Base-by-base conservation (phyloP, 2,797 vertebrate species). In the Notolabrus celidotus region DNA sequence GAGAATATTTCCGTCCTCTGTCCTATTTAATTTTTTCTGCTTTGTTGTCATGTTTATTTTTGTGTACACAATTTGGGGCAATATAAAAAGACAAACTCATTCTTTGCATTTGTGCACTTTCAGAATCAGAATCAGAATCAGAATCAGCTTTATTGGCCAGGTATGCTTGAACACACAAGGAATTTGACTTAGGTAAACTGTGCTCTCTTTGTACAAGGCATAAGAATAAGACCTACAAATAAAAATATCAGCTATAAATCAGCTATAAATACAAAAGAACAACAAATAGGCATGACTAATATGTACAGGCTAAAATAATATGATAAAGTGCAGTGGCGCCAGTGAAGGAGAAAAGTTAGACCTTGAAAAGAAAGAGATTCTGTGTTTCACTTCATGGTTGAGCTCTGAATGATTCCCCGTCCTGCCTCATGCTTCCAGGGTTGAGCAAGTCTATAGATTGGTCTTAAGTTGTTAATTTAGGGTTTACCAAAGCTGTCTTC, bases 401-500 rank as follows among this genome's bases (percentile, higher is more conserved):
- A 19, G 15, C 22, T 11, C 20, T 39, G 20, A 45, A n/a, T 7
- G 5, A 10, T 1, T 14, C 36, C n/a, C 29, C 34, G 12, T 49
- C 31, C 42, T 31, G 6, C 9, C 38, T 71, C 19, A 6, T 16
- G 14, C 22, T 72, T 53, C 38, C 46, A 20, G 42, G 46, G 4
- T 52, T 3, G 27, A 74, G 39, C 19, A 36, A 33, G 17, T n/a
- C 55, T 36, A 31, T 41, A 58, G 57, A 69, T 74, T 34, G 41
- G 50, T 58, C 42, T 31, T 25, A 27, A 62, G 10, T 53, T 74
- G 66, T 59, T 80, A 67, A 70, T 82, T 52, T 60, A 0, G 58
- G 77, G 63, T 84, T 85, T 74, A 27, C 57, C 12, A 23, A 53
- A 64, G 50, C 67, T 58, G 59, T 80, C 60, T 74, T 23, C 29